These are phyloP conservation scores for Conger conger DNA, from an alignment of 2,113 vertebrate genomes.

Conservation along the genomic window DNA sequence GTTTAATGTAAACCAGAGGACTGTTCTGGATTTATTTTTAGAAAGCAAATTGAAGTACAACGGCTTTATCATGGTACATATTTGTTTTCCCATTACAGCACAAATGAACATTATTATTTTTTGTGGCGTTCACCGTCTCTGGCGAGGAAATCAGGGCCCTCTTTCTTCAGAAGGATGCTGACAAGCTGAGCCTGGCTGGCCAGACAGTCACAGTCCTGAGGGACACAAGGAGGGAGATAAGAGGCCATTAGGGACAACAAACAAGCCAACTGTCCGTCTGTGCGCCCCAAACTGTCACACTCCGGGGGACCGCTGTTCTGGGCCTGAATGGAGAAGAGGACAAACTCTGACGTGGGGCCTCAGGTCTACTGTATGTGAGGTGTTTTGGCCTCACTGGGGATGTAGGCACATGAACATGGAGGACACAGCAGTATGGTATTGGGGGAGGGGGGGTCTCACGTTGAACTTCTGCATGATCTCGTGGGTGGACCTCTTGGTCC, in stretches of 20 bases:
- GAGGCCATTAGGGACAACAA: not conserved
- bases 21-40: no score
- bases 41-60: no score
- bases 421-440: not conserved
- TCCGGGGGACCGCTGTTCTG: not conserved
- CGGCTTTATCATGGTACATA: no score
- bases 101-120: not conserved
- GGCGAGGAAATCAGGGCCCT: slow-evolving; percentile 85
- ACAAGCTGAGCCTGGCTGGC: slow-evolving; percentile 87
- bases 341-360: no score
- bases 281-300: not conserved
- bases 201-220: slow-evolving; percentile 85
- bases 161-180: slow-evolving; percentile 82
- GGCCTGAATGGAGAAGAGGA: no score
- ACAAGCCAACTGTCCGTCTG: not conserved
- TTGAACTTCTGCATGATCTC: slow-evolving; percentile 90
- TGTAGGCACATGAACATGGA: not conserved
- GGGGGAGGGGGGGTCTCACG: slow-evolving; percentile 66
- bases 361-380: not conserved
- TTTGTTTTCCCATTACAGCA: no score
- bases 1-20: no score
- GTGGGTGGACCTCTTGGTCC: slow-evolving; percentile 75
- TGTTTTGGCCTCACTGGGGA: no score
- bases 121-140: slow-evolving; percentile 76
- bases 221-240: not conserved